Conservation (phyloP, 2,888 invertebrate species). For the Eupithecia abbreviata region DNA sequence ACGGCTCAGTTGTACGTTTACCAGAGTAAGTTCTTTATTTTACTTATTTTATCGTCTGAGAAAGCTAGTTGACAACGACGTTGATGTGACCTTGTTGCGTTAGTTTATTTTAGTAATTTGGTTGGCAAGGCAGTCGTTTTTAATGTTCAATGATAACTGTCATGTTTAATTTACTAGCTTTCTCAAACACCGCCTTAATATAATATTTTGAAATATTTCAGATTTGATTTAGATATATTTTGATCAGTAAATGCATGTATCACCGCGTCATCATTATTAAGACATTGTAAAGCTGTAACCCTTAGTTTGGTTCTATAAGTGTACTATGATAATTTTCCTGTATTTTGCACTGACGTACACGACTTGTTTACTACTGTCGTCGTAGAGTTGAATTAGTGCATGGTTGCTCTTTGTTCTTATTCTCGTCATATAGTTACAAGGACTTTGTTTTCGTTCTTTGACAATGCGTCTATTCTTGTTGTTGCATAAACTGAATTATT, state of each 20-base stretch:
- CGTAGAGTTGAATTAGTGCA: conserved; percentile 7
- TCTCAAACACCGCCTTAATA: conserved; percentile 8
- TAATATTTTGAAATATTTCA: conserved; percentile 8
- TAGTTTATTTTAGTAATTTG: conserved; percentile 6
- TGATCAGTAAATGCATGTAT: conserved; percentile 60
- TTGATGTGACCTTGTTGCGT: not conserved
- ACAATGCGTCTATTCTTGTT: not conserved
- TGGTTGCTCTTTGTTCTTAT: conserved; percentile 18
- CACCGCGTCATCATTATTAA: conserved; percentile 73
- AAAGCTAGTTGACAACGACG: conserved; percentile 17
- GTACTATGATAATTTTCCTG: conserved; percentile 68
- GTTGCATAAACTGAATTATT: not conserved
- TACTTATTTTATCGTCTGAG: conserved; percentile 8
- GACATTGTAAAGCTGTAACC: conserved; percentile 80
- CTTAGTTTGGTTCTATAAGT: conserved; percentile 59
- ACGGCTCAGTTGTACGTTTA: conserved; percentile 94
- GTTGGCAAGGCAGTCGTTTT: conserved; percentile 13
- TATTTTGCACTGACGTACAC: conserved; percentile 60
- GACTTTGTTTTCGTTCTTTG: not conserved
- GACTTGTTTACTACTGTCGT: conserved; percentile 4
- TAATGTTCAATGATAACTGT: conserved; percentile 6
- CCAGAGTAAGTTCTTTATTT: conserved; percentile 86
- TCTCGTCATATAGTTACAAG: conserved; percentile 22
- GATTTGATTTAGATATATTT: not conserved
- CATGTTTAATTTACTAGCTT: conserved; percentile 18